Conservation (phyloP, 2,888 invertebrate species). For the Horisme vitalbata region DNA sequence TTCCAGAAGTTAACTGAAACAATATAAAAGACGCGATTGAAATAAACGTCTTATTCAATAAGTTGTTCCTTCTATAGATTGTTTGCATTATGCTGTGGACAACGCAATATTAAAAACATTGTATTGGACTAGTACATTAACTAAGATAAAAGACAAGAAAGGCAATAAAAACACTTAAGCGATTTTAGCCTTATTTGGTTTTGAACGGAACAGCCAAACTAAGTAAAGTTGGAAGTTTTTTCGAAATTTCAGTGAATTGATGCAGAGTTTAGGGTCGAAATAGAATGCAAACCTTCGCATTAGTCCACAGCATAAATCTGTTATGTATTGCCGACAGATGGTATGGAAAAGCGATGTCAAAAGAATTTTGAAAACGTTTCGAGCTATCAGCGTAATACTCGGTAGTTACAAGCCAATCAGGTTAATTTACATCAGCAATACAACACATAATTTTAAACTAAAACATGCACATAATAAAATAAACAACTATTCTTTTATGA, state of each 20-base stretch:
- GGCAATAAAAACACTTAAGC: too few relatives aligned
- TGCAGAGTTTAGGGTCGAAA: conserved; percentile 4
- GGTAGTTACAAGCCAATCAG: conserved; percentile 59
- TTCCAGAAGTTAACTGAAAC: conserved; percentile 30
- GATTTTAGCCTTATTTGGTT: too few relatives aligned
- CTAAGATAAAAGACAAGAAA: too few relatives aligned
- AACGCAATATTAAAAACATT: conserved; percentile 12
- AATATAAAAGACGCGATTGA: conserved; percentile 26
- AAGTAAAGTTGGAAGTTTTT: too few relatives aligned
- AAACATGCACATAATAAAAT: conserved; percentile 36
- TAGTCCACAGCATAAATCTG: conserved; percentile 49
- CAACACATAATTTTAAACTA: conserved; percentile 47
- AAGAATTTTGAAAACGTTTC: conserved; percentile 54
- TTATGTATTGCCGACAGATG: conserved; percentile 74
- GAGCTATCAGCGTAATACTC: conserved; percentile 30
- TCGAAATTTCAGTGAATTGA: too few relatives aligned
- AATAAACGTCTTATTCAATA: conserved; percentile 25
- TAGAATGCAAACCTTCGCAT: too few relatives aligned
- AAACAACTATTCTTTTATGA: conserved; percentile 24
- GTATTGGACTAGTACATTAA: background rate
- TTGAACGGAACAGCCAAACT: too few relatives aligned
- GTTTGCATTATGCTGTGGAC: conserved; percentile 34
- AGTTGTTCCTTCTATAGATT: conserved; percentile 36
- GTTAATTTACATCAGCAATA: conserved; percentile 68
- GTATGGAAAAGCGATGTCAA: conserved; percentile 61